Percentiles rank a stretch among this genome's conserved stretches.
Evolutionary conservation across 2,113 vertebrate genomes (phyloP).

Genomic region (Pycnonotus jocosus): DNA sequence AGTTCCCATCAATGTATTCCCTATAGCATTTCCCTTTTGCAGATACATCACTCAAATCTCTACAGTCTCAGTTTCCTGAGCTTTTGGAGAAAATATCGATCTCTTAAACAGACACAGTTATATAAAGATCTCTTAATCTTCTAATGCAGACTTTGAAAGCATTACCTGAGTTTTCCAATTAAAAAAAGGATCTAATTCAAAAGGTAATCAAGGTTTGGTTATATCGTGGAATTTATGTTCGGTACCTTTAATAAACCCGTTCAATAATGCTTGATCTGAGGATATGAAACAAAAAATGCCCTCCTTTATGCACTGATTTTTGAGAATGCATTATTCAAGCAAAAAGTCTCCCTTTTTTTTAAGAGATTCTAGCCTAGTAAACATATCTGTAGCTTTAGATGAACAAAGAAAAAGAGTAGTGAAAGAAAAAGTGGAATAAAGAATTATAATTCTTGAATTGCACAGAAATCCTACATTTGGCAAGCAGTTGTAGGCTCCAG

Average conservation of each 20-base stretch:
- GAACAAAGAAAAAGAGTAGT: background rate
- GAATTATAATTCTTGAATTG: background rate
- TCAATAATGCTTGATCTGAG: background rate
- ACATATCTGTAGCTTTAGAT: background rate
- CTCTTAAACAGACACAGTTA: background rate
- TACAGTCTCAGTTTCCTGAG: background rate
- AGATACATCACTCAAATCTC: background rate
- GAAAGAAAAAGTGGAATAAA: background rate
- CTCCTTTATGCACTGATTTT: background rate
- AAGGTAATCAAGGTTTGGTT: background rate
- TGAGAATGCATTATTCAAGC: background rate
- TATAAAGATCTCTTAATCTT: slow-evolving; percentile 6
- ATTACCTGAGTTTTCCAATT: background rate
- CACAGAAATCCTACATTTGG: background rate
- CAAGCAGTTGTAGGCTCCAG: background rate
- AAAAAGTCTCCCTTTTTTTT: background rate
- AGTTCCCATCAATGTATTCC: background rate
- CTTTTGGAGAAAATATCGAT: background rate
- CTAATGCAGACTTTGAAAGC: slow-evolving; percentile 11
- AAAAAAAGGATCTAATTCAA: background rate
- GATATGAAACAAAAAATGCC: background rate
- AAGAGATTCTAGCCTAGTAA: background rate
- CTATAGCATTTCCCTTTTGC: background rate
- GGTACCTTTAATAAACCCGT: background rate
- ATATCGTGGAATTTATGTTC: background rate